Conservation (phyloP, 2,113 vertebrate species). For the Hyaena hyaena region DNA sequence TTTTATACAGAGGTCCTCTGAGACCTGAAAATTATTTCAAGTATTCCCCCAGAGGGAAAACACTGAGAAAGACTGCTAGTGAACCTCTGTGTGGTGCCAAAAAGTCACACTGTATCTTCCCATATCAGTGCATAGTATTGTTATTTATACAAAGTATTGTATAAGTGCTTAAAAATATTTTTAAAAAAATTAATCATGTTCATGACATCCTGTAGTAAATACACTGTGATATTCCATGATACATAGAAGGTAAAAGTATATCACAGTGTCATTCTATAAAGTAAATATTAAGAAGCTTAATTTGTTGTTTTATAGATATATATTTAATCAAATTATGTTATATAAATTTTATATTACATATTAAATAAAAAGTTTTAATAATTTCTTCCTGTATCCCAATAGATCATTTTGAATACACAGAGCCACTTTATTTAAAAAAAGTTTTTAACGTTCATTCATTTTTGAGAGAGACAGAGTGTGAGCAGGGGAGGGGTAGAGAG, state of each 20-base stretch:
- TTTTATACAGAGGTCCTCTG: not conserved
- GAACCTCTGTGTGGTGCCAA: not conserved
- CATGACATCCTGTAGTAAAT: not conserved
- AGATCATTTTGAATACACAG: not conserved
- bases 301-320: not conserved
- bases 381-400: not conserved
- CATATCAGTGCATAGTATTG: not conserved
- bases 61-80: not conserved
- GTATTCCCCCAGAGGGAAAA: not conserved
- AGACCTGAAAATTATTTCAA: not conserved
- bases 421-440: too few relatives aligned
- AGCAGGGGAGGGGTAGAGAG: too few relatives aligned
- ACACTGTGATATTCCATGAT: not conserved
- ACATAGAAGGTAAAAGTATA: not conserved
- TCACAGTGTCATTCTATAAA: not conserved
- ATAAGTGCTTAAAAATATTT: not conserved
- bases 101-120: not conserved
- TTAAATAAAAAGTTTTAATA: not conserved
- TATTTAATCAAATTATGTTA: not conserved
- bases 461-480: too few relatives aligned
- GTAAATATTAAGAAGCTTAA: not conserved
- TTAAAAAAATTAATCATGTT: not conserved
- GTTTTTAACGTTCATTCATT: too few relatives aligned
- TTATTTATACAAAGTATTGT: too few relatives aligned
- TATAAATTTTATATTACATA: not conserved